Percentiles rank a stretch among this genome's conserved stretches.
phyloP scores from a whole-genome alignment of 2,797 vertebrate species.

The Dryobates pubescens region DNA sequence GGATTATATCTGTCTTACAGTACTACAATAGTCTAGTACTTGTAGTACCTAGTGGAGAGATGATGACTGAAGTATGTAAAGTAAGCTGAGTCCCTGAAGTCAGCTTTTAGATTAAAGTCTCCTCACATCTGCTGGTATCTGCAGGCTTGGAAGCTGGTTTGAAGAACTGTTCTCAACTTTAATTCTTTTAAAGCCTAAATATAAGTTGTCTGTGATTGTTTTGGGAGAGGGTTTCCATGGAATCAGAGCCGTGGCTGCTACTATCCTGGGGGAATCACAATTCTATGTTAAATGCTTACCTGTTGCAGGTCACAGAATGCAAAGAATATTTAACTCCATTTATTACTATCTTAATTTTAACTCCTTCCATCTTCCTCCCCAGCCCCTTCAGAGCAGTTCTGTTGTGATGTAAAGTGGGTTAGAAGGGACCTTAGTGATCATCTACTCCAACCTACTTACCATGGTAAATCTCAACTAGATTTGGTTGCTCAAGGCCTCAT shows the following conservation, averaged over 20 bases:
- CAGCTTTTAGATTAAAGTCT: neutral
- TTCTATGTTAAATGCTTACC: neutral
- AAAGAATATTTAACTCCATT: neutral
- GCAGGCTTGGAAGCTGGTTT: neutral
- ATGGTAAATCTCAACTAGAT: too few species aligned
- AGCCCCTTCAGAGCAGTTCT: rapidly evolving
- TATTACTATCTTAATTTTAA: neutral
- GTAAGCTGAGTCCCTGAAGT: neutral
- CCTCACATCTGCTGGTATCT: neutral
- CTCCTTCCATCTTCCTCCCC: neutral
- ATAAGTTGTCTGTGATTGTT: neutral
- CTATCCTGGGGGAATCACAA: neutral
- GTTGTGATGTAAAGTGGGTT: neutral
- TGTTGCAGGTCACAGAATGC: neutral
- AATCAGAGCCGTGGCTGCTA: neutral
- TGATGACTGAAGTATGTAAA: neutral
- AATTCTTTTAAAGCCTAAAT: neutral
- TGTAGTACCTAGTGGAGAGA: neutral
- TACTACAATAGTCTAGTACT: neutral
- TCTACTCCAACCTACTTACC: too few species aligned
- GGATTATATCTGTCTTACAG: neutral
- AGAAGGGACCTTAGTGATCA: too few species aligned
- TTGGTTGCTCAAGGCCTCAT: too few species aligned
- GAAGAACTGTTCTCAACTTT: neutral
- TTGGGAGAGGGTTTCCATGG: neutral